phyloP scores from a whole-genome alignment of 2,888 invertebrate genomes.

The Trichogramma dendrolimi region DNA sequence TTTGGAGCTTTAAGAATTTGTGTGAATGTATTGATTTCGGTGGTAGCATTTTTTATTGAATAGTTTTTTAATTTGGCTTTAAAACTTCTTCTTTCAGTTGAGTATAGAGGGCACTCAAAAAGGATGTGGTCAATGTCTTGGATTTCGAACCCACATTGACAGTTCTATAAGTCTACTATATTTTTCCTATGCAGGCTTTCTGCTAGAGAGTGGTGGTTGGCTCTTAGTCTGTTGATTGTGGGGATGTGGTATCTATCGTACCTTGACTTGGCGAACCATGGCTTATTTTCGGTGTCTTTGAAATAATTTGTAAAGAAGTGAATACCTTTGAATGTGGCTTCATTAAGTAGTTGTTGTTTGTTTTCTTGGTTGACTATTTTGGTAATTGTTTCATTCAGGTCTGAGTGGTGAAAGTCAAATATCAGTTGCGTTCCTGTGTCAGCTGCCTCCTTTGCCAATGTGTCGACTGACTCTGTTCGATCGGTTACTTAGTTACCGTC shows the following conservation, averaged over 20 bases:
- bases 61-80: slow-evolving; percentile 4
- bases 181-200: slow-evolving; percentile 8
- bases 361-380: no score
- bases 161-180: neutral
- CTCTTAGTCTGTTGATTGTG: slow-evolving; percentile 6
- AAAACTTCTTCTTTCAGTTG: neutral
- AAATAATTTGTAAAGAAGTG: neutral
- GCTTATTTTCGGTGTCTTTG: neutral
- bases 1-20: no score
- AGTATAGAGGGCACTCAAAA: slow-evolving; percentile 1
- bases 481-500: no score
- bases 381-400: no score
- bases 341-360: no score
- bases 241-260: neutral
- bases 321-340: neutral
- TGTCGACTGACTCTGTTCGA: no score
- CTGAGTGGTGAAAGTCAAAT: no score
- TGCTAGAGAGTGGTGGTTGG: slow-evolving; percentile 2
- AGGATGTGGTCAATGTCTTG: neutral
- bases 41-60: no score
- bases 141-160: neutral
- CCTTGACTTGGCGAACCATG: neutral
- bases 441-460: no score
- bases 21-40: no score
- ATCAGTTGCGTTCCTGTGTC: no score